Evolutionary conservation across 2,888 invertebrate species (phyloP), one percentile per base, ranked within the genome.

Genomic region (Barypeithes pellucidus): DNA sequence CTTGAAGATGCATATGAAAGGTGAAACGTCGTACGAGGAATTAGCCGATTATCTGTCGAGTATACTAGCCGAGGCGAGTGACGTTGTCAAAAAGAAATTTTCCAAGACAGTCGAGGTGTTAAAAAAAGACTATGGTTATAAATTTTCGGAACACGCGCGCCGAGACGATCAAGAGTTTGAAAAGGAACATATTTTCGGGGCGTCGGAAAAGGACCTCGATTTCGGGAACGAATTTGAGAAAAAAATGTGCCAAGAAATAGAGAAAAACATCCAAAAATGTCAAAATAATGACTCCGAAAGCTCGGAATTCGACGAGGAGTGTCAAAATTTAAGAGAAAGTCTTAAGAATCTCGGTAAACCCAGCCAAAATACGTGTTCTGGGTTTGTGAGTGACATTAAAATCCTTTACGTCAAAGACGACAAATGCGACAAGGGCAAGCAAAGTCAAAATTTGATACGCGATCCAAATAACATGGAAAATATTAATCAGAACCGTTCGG

Each of bases 191-290:
- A 59, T 47, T 29, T 59, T 67, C 43, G 59, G 54, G 4, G 29
- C 5, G n/a, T 47, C 18, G 2, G 50, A 43, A 24, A 57, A 59
- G 41, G 67, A 67, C 5, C 41, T 67, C 4, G 59, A 67, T n/a
- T 45, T 67, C 22, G 22, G 57, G 1, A 29, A 45, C 12, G 45
- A 67, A 24, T 67, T 59, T n/a, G 67, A 59, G 1, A 14, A 45
- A 12, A 59, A 59, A 67, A 33, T 67, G 8, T 22, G 43, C 29
- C 33, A 67, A n/a, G 67, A 67, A 33, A 67, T 67, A 8, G 45
- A 67, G 18, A 59, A 29, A 2, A 67, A 67, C 16, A 20, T 36
- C 3, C 20, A 12, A 36, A 66, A 54, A 41, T 52, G 29, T 20
- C 50, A 65, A 18, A 36, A 36, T 18, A 50, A 20, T 0, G 47